Base-by-base conservation (phyloP, 2,113 vertebrate species). In the Isurus oxyrinchus region DNA sequence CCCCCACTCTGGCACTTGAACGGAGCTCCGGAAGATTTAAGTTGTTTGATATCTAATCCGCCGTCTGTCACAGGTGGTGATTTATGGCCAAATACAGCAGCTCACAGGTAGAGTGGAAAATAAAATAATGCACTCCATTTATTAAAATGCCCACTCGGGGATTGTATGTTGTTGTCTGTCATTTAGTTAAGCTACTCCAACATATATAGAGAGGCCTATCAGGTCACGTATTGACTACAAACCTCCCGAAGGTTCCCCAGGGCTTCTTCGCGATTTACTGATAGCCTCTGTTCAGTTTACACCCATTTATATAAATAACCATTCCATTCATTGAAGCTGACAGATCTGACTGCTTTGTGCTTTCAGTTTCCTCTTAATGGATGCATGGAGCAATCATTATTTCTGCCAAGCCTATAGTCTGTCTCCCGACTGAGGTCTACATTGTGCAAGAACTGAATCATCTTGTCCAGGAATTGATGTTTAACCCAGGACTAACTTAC, bases 111-210 rank as follows among this genome's bases (percentile, higher is more conserved):
- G 27, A n/a, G 90, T 94, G 59, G 90, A 94, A 66, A 94, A 94
- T 94, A 94, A 94, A 94, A 63, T 94, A 94, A 66, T 66, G 59
- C 90, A 23, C 59, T 94, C 90, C 90, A 44, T 94, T 94, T 94
- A 94, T 66, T 94, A 94, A 94, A 63, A 93, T n/a, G n/a, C 35
- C 61, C 90, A 94, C 14, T 35, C 5, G 59, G 90, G 59, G 59
- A 94, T 94, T 63, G 59, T 63, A 11, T 94, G 90, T 61, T 94
- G 90, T 63, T 63, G 90, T 35, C 59, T 94, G 90, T 94, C 90
- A 63, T 63, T 66, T 94, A 94, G 90, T 40, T 94, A 40, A 94
- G 59, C 59, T 63, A 94, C n/a, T 94, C 35, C 90, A 94, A 94
- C n/a, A 44, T 63, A 21, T 94, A 66, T 8, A 66, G 90, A 40